Evolutionary conservation across 2,797 vertebrate species (phyloP).

Genomic region (Cyclopterus lumpus): DNA sequence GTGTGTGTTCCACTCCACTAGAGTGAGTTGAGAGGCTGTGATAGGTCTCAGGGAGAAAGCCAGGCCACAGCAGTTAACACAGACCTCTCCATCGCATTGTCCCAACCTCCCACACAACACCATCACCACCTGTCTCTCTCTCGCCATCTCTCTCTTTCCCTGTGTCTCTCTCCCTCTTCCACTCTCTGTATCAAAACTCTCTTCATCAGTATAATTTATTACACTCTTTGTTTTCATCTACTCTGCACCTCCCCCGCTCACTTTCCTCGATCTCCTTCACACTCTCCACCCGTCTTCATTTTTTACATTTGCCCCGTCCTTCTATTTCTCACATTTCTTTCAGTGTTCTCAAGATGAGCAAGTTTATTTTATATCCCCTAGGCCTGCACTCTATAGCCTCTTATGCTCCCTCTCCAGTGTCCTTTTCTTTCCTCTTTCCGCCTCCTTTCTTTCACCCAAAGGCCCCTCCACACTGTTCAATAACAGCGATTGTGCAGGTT

Average conservation of each 20-base stretch:
- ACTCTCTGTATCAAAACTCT: conserved; percentile 10
- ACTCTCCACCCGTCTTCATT: conserved; percentile 6
- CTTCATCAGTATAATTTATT: neutral
- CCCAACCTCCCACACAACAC: conserved; percentile 56
- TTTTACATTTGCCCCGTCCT: neutral
- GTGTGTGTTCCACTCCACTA: conserved; percentile 49
- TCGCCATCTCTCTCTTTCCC: conserved; percentile 39
- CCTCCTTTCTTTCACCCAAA: neutral
- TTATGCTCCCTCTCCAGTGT: neutral
- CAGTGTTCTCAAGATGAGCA: neutral
- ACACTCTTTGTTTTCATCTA: neutral
- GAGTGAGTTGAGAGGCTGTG: conserved; percentile 69
- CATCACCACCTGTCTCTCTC: conserved; percentile 35
- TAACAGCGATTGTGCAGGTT: conserved; percentile 26
- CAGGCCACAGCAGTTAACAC: conserved; percentile 73
- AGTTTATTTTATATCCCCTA: conserved; percentile 7
- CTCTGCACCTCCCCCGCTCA: neutral
- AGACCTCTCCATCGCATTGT: conserved; percentile 64
- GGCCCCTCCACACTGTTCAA: conserved; percentile 7
- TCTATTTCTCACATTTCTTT: neutral
- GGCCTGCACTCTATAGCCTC: neutral
- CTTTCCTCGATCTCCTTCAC: conserved; percentile 4
- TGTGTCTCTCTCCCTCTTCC: conserved; percentile 12
- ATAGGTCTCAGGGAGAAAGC: conserved; percentile 73
- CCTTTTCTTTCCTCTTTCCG: neutral